Conservation (phyloP, 2,888 invertebrate species). For the Venustoraphidia nigricollis region DNA sequence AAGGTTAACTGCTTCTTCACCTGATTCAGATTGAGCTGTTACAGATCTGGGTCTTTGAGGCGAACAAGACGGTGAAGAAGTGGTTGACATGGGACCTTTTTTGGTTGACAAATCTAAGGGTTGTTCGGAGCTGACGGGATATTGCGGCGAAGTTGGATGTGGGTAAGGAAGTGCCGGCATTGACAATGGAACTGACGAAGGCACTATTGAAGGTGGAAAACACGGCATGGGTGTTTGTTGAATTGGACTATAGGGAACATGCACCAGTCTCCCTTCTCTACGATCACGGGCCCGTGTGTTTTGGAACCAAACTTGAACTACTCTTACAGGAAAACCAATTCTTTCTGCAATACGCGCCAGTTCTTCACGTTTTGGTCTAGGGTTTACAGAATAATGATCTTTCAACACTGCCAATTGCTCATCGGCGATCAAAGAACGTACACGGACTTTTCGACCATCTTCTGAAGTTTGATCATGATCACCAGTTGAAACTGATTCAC, state of each 20-base stretch:
- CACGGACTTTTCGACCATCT: slow-evolving; percentile 67
- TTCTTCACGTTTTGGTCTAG: slow-evolving; percentile 88
- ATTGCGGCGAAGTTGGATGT: slow-evolving; percentile 15
- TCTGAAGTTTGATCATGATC: slow-evolving; percentile 24
- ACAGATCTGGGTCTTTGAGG: slow-evolving; percentile 46
- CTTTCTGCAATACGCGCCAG: slow-evolving; percentile 74
- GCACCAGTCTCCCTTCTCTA: slow-evolving; percentile 41
- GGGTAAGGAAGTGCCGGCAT: slow-evolving; percentile 7
- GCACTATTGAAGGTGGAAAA: slow-evolving; percentile 18
- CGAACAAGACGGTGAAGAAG: slow-evolving; percentile 44
- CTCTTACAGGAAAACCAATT: slow-evolving; percentile 58
- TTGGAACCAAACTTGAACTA: slow-evolving; percentile 93
- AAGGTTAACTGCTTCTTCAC: slow-evolving; percentile 60
- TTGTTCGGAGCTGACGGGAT: slow-evolving; percentile 39
- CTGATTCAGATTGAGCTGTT: slow-evolving; percentile 43
- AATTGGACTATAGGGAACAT: slow-evolving; percentile 28
- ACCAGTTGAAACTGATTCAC: slow-evolving; percentile 34
- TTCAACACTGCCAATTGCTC: slow-evolving; percentile 83
- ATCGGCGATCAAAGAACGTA: slow-evolving; percentile 86
- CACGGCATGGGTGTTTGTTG: slow-evolving; percentile 13
- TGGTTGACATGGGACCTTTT: slow-evolving; percentile 39
- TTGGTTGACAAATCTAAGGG: slow-evolving; percentile 86
- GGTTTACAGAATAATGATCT: slow-evolving; percentile 77
- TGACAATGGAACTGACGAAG: slow-evolving; percentile 16
- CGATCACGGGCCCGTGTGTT: slow-evolving; percentile 84